Base-by-base conservation (phyloP, 1,140 invertebrate species). In the Rhynchophorus ferrugineus region DNA sequence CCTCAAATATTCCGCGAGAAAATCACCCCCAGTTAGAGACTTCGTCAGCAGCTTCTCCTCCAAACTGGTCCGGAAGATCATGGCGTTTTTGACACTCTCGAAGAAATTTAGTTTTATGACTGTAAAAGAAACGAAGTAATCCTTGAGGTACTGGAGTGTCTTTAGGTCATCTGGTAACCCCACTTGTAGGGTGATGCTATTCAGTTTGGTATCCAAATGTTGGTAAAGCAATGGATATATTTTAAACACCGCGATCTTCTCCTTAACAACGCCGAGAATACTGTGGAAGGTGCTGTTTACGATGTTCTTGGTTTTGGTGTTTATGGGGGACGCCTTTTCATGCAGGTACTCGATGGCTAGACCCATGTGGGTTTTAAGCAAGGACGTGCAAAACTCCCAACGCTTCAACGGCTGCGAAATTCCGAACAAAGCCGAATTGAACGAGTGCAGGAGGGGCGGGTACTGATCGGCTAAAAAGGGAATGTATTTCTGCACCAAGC, bases 311-410 rank as follows among this genome's bases (percentile, higher is more conserved):
- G 58, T 57, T 11, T 54, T 54, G 36, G 59, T 34, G 9, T 49
- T 47, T 14, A 67, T 49, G 17, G 58, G 63, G 48, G 70, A 68
- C 43, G 69, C 63, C 3, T 68, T 63, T 52, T 78, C 71, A 37
- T 75, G 69, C 13, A 79, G 60, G 3, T 73, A 69, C n/a, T 78
- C 69, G 16, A 80, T 56, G 11, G 74, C 80, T 46, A 78, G 71
- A 8, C 73, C 71, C 66, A 81, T 75, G 56, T 72, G 75, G 20
- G 69, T 69, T 29, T 73, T 67, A 2, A 78, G 66, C 8, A 73
- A 69, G 45, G 69, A 61, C 19, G 78, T 69, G 60, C 80, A 83
- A 57, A 75, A 73, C 59, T 78, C 74, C 78, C 78, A 80, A 17
- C 78, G 64, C 41, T 75, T 73, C 20, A 71, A 57, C 19, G 73